A percentile compares a stretch with the other conserved stretches of the same genome.
These are phyloP conservation scores for Buceros bicornis DNA, from an alignment of 2,797 vertebrate species.

Conservation along the genomic window DNA sequence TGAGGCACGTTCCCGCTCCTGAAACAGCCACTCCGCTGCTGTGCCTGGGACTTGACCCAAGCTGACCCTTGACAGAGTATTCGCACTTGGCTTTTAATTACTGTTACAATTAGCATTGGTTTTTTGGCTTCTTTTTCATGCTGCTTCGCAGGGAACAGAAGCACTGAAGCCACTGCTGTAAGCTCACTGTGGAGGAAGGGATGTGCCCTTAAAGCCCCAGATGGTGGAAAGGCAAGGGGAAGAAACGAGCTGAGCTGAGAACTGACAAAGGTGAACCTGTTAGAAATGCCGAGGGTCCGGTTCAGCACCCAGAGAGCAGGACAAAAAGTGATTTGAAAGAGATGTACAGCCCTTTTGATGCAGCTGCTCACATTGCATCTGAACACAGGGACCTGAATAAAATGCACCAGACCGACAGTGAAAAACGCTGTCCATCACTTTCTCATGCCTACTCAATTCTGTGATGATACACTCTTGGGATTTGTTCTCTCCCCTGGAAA, in stretches of 20 bases:
- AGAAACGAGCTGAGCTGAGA: neutral
- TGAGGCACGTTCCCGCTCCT: neutral
- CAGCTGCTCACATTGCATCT: neutral
- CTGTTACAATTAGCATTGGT: neutral
- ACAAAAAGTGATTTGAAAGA: neutral
- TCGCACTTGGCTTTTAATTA: constrained; percentile 50
- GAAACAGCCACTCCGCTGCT: neutral
- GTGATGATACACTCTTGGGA: fast-evolving
- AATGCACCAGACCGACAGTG: neutral
- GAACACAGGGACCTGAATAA: neutral
- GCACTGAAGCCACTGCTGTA: neutral
- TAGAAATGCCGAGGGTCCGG: neutral
- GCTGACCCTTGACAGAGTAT: neutral
- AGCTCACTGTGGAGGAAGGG: neutral
- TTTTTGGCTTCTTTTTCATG: neutral
- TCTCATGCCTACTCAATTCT: fast-evolving
- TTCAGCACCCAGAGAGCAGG: neutral
- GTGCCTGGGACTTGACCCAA: neutral
- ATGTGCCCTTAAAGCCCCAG: neutral
- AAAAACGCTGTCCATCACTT: neutral
- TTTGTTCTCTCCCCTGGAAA: neutral
- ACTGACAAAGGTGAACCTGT: fast-evolving
- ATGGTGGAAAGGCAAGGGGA: neutral
- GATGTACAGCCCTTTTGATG: neutral
- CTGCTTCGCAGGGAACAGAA: neutral